Percentiles rank a stretch among this genome's conserved stretches.
phyloP scores from a whole-genome alignment of 92 coral and sea anemone genomes.

The Meandrina meandrites region DNA sequence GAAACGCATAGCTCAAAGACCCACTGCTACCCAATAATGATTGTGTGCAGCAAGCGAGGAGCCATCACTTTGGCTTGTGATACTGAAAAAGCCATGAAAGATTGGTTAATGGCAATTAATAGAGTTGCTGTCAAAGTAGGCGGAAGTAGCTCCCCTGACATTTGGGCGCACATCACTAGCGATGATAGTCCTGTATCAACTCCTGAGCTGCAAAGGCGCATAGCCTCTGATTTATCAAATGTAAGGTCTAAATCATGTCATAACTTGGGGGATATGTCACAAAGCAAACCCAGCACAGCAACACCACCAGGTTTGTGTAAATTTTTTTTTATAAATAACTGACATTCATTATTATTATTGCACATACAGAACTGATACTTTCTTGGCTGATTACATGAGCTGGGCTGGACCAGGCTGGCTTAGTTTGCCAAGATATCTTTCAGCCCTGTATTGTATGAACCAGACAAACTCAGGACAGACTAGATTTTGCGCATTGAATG shows the following conservation, averaged over 20 bases:
- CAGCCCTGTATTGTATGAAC: too few species aligned
- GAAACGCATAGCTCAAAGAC: slow-evolving; percentile 58
- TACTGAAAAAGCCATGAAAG: slow-evolving; percentile 49
- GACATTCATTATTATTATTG: too few species aligned
- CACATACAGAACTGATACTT: too few species aligned
- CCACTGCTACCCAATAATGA: slow-evolving; percentile 63
- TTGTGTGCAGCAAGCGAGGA: slow-evolving; percentile 60
- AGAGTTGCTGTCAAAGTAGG: slow-evolving; percentile 50
- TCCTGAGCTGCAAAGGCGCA: slow-evolving; percentile 31
- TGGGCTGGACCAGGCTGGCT: too few species aligned
- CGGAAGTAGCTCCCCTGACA: slow-evolving; percentile 33
- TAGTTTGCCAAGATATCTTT: too few species aligned
- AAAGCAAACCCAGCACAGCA: not conserved
- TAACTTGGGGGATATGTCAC: not conserved
- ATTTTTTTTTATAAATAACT: too few species aligned
- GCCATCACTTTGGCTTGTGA: slow-evolving; percentile 64
- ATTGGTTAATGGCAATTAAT: slow-evolving; percentile 63
- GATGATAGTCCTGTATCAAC: slow-evolving; percentile 32
- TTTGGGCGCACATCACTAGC: slow-evolving; percentile 12
- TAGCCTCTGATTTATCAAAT: not conserved
- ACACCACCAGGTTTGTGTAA: not conserved
- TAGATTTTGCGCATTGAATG: too few species aligned
- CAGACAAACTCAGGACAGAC: too few species aligned
- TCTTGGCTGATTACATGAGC: too few species aligned
- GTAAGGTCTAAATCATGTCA: not conserved